These are phyloP conservation scores for Leucophenga maculata DNA, from an alignment of 2,888 invertebrate genomes.

Conservation along the genomic window DNA sequence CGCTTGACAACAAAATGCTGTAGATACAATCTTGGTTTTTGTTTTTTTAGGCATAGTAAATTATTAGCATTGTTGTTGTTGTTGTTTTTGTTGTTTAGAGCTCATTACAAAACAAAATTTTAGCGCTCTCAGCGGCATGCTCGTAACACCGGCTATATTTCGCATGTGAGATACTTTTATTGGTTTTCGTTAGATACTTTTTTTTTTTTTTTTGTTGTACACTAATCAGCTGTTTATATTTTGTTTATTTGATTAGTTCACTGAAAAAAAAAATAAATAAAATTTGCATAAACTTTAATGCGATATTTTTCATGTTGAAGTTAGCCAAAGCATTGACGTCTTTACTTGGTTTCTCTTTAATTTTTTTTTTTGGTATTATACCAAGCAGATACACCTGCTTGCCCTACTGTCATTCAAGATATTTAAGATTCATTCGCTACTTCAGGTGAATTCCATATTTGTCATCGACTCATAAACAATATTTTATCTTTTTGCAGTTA, in stretches of 20 bases:
- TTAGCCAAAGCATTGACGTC: constrained; percentile 9
- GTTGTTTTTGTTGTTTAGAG: neutral
- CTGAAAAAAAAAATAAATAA: constrained; percentile 12
- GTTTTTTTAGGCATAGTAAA: constrained; percentile 4
- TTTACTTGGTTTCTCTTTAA: neutral
- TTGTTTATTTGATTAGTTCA: constrained; percentile 24
- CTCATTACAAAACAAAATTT: neutral
- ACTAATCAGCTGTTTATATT: constrained; percentile 10
- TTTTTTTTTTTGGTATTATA: neutral
- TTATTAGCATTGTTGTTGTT: neutral
- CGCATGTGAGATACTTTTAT: no score
- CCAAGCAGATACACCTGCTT: neutral
- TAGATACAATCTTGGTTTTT: neutral
- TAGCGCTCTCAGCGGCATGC: neutral
- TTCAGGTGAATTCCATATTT: constrained; percentile 50
- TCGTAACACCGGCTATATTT: no score
- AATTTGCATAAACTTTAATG: constrained; percentile 1
- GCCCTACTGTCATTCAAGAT: neutral
- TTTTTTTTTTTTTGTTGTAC: neutral
- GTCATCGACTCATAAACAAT: constrained; percentile 42
- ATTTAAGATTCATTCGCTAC: constrained; percentile 50
- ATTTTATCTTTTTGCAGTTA: constrained; percentile 6
- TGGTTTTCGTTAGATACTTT: no score
- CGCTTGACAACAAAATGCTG: constrained; percentile 9
- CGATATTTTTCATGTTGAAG: neutral